Conservation (phyloP, 1,140 invertebrate species). For the Bactericera cockerelli region DNA sequence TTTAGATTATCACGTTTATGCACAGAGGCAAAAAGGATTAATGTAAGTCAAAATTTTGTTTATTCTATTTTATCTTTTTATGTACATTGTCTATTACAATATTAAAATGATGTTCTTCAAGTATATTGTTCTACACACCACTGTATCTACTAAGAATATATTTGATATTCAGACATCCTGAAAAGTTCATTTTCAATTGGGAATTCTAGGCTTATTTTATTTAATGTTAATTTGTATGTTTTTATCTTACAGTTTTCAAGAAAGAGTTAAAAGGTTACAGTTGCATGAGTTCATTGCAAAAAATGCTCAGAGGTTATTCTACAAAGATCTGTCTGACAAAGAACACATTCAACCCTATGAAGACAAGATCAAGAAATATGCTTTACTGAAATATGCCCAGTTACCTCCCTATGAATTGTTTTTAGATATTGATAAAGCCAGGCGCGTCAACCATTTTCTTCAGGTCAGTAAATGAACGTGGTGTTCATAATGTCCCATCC, state of each 20-base stretch:
- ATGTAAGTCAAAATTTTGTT: conserved; percentile 26
- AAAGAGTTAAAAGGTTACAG: conserved; percentile 62
- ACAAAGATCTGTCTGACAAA: conserved; percentile 25
- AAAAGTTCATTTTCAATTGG: too few species aligned
- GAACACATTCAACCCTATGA: conserved; percentile 26
- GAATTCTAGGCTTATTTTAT: too few species aligned
- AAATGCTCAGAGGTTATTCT: conserved; percentile 52
- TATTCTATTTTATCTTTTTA: too few species aligned
- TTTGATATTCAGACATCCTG: too few species aligned
- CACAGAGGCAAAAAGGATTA: conserved; percentile 50
- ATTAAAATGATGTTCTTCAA: too few species aligned
- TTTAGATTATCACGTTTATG: conserved; percentile 53
- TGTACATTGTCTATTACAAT: too few species aligned
- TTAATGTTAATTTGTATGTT: neutral
- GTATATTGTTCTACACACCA: too few species aligned
- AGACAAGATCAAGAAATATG: conserved; percentile 30
- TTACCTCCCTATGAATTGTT: conserved; percentile 76
- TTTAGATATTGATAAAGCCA: conserved; percentile 48
- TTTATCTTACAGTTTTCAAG: conserved; percentile 47
- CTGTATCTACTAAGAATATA: too few species aligned
- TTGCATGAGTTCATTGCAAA: conserved; percentile 68
- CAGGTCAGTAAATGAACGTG: too few species aligned
- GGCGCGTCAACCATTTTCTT: conserved; percentile 57
- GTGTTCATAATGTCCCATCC: too few species aligned
- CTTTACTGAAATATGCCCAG: conserved; percentile 36